Base-by-base conservation (phyloP, 2,113 vertebrate genomes). In the Loxodonta africana region DNA sequence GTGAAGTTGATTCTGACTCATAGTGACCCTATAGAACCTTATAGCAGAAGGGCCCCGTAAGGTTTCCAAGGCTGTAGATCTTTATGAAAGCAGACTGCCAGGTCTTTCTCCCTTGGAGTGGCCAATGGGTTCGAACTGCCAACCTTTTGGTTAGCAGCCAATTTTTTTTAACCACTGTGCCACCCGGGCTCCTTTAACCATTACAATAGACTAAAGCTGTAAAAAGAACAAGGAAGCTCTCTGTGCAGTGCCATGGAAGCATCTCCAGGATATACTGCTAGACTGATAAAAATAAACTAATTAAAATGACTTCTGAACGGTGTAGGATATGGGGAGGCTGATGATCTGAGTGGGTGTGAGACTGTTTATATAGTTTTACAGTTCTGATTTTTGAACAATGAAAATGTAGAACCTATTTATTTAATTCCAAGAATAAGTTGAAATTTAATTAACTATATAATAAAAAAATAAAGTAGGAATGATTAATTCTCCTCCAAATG, bases 361-460 rank as follows among this genome's bases (percentile, higher is more conserved):
- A 28, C 48, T 51, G n/a, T 53, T 57, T 41, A 74, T 21, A 46
- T 1, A 15, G n/a, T 91, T 87, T 73, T 92, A 74, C 51, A 20
- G 80, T 65, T 95, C 65, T 62, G 53, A 26, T 21, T 89, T 83
- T 89, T 92, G 30, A 85, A 80, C 20, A 28, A 57, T 28, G 46
- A 81, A 89, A 92, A 63, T 74, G 4, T 85, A 95, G 46, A 71
- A 80, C 18, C 53, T 81, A 25, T 37, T 84, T 81, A 25, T 37
- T 84, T 82, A 91, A 91, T 63, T 88, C 51, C 92, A 84, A 84
- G 30, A 8, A 26, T 84, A 92, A 80, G 44, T 78, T 71, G 63
- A 87, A 86, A 67, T 87, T 93, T 92, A 92, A 90, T 86, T 94
- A 88, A 65, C 53, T 57, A 37, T 57, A 78, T 44, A 83, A 57